Evolutionary conservation across 2,797 vertebrate genomes (phyloP).

Genomic region (Zonotrichia albicollis): DNA sequence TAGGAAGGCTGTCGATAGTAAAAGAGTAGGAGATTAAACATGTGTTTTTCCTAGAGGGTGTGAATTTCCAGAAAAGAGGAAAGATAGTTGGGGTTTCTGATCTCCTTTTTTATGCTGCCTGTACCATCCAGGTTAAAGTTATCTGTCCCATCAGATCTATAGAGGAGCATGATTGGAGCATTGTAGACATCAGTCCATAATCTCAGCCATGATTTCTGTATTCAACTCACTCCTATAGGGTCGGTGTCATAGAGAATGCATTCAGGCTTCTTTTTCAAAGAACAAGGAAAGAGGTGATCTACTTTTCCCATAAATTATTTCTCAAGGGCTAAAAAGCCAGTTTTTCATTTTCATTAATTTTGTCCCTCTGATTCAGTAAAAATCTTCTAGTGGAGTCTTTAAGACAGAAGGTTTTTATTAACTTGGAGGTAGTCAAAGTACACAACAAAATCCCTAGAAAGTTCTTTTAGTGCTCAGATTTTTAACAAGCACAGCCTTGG

Average conservation of each 20-base stretch:
- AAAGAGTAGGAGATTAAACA: conserved; percentile 18
- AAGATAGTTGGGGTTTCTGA: not conserved
- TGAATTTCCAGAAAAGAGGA: not conserved
- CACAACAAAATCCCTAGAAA: conserved; percentile 2
- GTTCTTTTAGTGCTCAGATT: not conserved
- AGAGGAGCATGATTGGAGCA: not conserved
- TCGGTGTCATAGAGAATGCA: not conserved
- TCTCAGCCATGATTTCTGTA: not conserved
- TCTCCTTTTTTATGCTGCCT: not conserved
- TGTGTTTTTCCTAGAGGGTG: not conserved
- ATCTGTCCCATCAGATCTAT: fast-evolving
- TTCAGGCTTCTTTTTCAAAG: not conserved
- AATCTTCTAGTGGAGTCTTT: not conserved
- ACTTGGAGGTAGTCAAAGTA: not conserved
- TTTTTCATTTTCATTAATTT: not conserved
- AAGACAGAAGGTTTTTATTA: not conserved
- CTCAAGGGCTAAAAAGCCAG: not conserved
- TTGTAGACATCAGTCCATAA: not conserved
- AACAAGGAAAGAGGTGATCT: not conserved
- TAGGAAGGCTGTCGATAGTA: not conserved
- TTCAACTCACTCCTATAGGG: not conserved
- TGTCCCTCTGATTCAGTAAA: not conserved
- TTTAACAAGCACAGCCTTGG: conserved; percentile 13
- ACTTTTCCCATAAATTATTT: not conserved
- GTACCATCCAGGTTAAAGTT: not conserved